phyloP scores from a whole-genome alignment of 2,888 invertebrate genomes.

The Ischnura elegans region DNA sequence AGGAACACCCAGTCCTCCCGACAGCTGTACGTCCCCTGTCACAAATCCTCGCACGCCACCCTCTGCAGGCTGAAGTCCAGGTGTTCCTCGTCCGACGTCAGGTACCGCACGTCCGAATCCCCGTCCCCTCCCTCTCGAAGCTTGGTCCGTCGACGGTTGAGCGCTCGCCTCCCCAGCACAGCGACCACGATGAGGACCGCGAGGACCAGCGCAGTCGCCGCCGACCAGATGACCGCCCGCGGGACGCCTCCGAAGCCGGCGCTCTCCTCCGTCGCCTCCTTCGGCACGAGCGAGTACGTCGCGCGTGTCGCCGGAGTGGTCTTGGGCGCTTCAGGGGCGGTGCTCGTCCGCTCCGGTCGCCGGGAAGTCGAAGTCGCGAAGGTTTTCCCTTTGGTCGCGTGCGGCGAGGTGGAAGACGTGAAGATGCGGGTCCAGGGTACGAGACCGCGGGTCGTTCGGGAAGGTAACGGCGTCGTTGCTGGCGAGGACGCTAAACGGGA shows the following conservation, averaged over 20 bases:
- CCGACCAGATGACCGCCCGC: neutral
- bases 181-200: neutral
- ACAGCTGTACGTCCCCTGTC: neutral
- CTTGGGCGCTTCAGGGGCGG: neutral
- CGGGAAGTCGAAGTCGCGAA: neutral
- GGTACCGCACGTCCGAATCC: slow-evolving; percentile 51
- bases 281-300: neutral
- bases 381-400: too few species aligned
- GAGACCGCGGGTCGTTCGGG: too few species aligned
- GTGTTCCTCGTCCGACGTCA: slow-evolving; percentile 41
- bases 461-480: too few species aligned
- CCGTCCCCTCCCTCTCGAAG: slow-evolving; percentile 25
- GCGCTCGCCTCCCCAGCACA: neutral
- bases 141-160: neutral
- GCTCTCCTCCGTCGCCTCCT: neutral
- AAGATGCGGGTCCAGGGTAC: neutral
- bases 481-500: too few species aligned
- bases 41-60: slow-evolving; percentile 32
- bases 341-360: neutral
- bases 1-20: neutral
- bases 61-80: slow-evolving; percentile 57
- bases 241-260: neutral
- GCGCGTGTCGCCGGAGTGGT: neutral
- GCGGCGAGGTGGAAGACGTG: neutral
- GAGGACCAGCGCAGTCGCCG: neutral